A percentile compares a stretch with the other conserved stretches of the same genome.
Conservation (phyloP, 1,140 invertebrate genomes). For the Eumaeus atala region DNA sequence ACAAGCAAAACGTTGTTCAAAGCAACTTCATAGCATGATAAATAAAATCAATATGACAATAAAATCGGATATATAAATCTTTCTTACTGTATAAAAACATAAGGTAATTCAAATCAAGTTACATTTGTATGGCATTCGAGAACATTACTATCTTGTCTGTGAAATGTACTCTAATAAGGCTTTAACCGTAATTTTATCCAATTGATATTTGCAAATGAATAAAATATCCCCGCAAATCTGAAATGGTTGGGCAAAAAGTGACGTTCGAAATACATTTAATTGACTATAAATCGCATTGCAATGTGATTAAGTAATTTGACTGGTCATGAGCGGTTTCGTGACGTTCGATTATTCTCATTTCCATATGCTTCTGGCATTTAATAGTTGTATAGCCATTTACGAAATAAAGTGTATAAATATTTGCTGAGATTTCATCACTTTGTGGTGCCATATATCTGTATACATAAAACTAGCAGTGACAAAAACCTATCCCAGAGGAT, state of each 20-base stretch:
- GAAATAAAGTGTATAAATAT: too few relatives aligned
- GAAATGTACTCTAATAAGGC: conserved; percentile 11
- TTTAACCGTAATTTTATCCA: conserved; percentile 8
- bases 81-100: not conserved
- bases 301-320: conserved; percentile 16
- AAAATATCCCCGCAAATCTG: conserved; percentile 17
- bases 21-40: too few relatives aligned
- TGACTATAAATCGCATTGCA: conserved; percentile 26
- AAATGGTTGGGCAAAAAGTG: conserved; percentile 27
- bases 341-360: conserved; percentile 2
- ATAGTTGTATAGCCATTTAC: too few relatives aligned
- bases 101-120: conserved; percentile 5
- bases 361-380: not conserved
- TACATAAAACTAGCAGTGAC: too few relatives aligned
- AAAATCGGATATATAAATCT: too few relatives aligned
- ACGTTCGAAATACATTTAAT: conserved; percentile 26
- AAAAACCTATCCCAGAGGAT: too few relatives aligned
- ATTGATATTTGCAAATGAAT: conserved; percentile 16
- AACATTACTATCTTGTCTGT: conserved; percentile 3
- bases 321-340: not conserved
- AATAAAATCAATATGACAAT: too few relatives aligned
- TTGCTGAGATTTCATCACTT: too few relatives aligned
- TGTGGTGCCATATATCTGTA: too few relatives aligned
- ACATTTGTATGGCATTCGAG: not conserved
- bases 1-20: too few relatives aligned